phyloP scores from a whole-genome alignment of 2,797 vertebrate species.

The Sebastes oblongus region DNA sequence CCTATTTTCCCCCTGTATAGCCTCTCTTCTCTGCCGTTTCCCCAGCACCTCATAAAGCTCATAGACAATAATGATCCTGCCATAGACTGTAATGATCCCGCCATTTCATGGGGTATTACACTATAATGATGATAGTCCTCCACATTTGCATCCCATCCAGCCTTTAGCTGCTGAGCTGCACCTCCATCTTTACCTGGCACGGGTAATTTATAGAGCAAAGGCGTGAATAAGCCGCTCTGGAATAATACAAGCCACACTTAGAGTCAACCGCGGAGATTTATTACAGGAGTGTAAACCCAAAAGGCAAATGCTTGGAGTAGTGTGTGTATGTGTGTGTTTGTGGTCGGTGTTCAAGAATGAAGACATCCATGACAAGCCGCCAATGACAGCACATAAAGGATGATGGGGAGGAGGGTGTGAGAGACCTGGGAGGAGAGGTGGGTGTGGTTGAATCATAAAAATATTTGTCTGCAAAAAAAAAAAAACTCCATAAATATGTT shows the following conservation, averaged over 20 bases:
- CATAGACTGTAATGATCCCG: constrained; percentile 92
- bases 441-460: constrained; percentile 43
- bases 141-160: constrained; percentile 96
- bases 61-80: constrained; percentile 92
- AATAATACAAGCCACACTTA: constrained; percentile 91
- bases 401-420: constrained; percentile 60
- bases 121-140: constrained; percentile 97
- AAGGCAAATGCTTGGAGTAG: constrained; percentile 63
- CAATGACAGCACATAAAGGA: constrained; percentile 76
- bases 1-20: constrained; percentile 35
- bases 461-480: constrained; percentile 79
- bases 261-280: constrained; percentile 87
- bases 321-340: constrained; percentile 27
- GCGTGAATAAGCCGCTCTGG: constrained; percentile 83
- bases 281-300: constrained; percentile 76
- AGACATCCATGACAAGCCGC: constrained; percentile 78
- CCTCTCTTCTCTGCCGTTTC: constrained; percentile 84
- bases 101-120: constrained; percentile 99
- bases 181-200: constrained; percentile 90
- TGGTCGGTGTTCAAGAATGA: constrained; percentile 66
- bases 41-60: constrained; percentile 89
- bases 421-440: constrained; percentile 44
- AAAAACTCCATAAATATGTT: constrained; percentile 82
- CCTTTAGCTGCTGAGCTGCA: constrained; percentile 89
- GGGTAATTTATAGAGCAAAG: constrained; percentile 92